Evolutionary conservation across 2,888 invertebrate genomes (phyloP), one percentile per base, ranked within the genome.

Genomic region (Lasioglossum marginatum): DNA sequence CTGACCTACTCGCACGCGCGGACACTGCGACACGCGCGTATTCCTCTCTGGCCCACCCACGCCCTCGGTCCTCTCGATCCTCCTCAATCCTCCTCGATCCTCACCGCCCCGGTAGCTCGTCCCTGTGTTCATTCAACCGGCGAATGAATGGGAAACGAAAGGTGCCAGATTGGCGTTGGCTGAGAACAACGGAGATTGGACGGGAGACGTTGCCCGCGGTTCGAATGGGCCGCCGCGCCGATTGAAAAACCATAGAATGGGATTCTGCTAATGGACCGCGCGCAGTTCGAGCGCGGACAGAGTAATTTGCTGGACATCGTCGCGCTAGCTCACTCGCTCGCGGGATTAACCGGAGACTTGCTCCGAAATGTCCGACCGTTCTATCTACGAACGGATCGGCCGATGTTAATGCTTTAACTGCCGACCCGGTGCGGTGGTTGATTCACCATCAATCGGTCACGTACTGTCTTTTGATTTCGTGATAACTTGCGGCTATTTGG

Each of bases 101-200:
- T 14, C 60, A 16, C 60, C 60, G 27, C 16, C 63, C 37, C 57
- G n/a, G 37, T 23, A 37, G 23, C 27, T 31, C 31, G 63, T 16
- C 34, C 34, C 70, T 16, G 23, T 34, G 78, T 80, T 78, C 87
- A 86, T 87, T 87, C 87, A 87, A 52, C 57, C 43, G 57, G 19
- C 63, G 79, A 79, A 80, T 87, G 87, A 87, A 83, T 81, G 84
- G 81, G 40, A 60, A 82, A 85, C 77, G 84, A 88, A 87, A 84
- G 78, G 87, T 85, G 87, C 77, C 84, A 76, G 87, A 82, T 84
- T 84, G 84, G 60, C 87, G 75, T 75, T 76, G 83, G 87, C 74
- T 71, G 83, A 79, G 87, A 87, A 86, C 86, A 86, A 83, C 83
- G 87, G 83, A 83, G 81, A 87, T 81, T 87, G 83, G 81, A 87